phyloP scores from a whole-genome alignment of 2,113 vertebrate genomes.

The Sciurus niger region DNA sequence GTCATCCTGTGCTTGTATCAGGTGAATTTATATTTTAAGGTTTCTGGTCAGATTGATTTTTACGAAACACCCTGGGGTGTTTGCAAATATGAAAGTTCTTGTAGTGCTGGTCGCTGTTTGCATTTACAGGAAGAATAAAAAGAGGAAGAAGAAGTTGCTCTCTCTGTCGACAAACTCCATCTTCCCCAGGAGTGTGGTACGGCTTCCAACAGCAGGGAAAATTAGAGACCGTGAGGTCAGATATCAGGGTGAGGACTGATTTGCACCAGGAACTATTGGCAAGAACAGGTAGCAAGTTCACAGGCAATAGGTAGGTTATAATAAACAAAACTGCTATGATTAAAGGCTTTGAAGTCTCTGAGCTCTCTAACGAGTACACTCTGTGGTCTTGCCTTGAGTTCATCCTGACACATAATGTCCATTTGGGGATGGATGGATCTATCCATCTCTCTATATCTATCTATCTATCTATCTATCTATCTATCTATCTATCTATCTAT shows the following conservation, averaged over 20 bases:
- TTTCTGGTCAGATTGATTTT: conserved; percentile 83
- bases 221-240: not conserved
- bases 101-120: conserved; percentile 78
- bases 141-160: conserved; percentile 67
- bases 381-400: conserved; percentile 53
- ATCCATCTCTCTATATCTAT: no score
- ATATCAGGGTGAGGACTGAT: not conserved
- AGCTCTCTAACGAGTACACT: conserved; percentile 54
- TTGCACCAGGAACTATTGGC: conserved; percentile 14
- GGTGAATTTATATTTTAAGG: conserved; percentile 81
- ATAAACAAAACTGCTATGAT: conserved; percentile 70
- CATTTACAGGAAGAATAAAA: conserved; percentile 77
- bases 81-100: conserved; percentile 79
- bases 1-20: conserved; percentile 67
- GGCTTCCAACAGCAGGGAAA: conserved; percentile 34
- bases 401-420: conserved; percentile 58
- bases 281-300: conserved; percentile 57
- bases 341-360: conserved; percentile 57
- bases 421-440: not conserved
- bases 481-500: no score
- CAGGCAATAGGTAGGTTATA: conserved; percentile 55
- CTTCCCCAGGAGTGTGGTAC: conserved; percentile 36
- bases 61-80: conserved; percentile 78
- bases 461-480: not conserved
- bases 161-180: conserved; percentile 58